Evolutionary conservation across 2,797 vertebrate species (phyloP).

Genomic region (Acanthurus leucopareius): DNA sequence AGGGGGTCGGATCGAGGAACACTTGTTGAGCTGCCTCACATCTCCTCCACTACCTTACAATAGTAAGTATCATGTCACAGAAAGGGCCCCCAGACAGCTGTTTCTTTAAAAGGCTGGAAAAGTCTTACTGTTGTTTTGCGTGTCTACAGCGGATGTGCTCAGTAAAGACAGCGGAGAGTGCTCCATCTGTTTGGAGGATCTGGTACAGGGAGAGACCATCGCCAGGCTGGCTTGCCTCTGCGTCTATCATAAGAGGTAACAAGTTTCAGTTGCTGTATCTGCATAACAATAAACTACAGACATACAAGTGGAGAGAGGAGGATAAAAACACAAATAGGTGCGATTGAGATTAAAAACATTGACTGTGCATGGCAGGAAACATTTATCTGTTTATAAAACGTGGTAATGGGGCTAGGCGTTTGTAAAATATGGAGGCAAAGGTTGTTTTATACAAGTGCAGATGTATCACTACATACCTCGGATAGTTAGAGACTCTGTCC

Average conservation of each 20-base stretch:
- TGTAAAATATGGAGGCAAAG: conserved; percentile 12
- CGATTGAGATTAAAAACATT: background rate
- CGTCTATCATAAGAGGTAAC: conserved; percentile 89
- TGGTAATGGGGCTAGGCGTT: background rate
- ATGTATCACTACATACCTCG: background rate
- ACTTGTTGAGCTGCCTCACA: conserved; percentile 88
- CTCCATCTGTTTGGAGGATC: conserved; percentile 88
- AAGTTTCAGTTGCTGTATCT: conserved; percentile 18
- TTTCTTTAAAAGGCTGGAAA: conserved; percentile 31
- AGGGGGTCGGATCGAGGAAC: conserved; percentile 86
- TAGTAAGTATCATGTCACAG: conserved; percentile 73
- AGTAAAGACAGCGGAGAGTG: conserved; percentile 88
- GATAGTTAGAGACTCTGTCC: background rate
- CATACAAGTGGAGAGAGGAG: background rate
- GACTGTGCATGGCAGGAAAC: background rate
- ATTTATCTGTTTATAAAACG: background rate
- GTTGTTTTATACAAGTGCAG: conserved; percentile 3
- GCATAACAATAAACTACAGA: conserved; percentile 2
- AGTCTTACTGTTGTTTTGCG: conserved; percentile 25
- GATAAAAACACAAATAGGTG: background rate
- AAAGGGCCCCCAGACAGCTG: background rate
- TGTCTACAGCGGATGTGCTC: conserved; percentile 83
- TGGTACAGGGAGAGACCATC: conserved; percentile 87
- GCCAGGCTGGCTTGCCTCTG: conserved; percentile 88
- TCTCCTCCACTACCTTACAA: conserved; percentile 88